Percentiles rank a stretch among this genome's conserved stretches.
Evolutionary conservation across 2,113 vertebrate genomes (phyloP).

Genomic region (Capreolus pygargus): DNA sequence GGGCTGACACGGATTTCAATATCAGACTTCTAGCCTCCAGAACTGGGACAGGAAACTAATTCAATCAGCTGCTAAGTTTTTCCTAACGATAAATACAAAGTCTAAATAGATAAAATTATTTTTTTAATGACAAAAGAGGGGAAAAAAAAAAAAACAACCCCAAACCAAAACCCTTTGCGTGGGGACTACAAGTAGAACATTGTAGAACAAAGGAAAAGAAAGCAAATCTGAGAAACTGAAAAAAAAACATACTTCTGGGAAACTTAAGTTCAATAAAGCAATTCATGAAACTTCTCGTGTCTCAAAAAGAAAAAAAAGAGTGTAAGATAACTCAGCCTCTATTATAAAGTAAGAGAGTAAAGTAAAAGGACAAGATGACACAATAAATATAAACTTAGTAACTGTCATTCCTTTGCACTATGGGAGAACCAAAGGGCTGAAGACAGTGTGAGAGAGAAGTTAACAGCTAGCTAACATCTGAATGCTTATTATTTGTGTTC

Average conservation of each 20-base stretch:
- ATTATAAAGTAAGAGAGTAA: background rate
- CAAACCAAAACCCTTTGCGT: background rate
- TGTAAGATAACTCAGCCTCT: background rate
- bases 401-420: background rate
- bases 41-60: background rate
- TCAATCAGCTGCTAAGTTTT: background rate
- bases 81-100: background rate
- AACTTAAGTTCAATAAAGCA: background rate
- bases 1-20: background rate
- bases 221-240: background rate
- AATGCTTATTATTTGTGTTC: background rate
- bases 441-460: background rate
- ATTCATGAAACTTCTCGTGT: background rate
- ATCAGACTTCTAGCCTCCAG: background rate
- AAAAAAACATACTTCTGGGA: background rate
- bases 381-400: background rate
- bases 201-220: background rate
- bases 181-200: background rate
- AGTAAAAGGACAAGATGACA: background rate
- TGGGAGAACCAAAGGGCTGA: background rate
- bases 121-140: background rate
- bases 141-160: background rate
- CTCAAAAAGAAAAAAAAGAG: background rate
- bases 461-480: background rate
- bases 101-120: background rate